Evolutionary conservation across 2,888 invertebrate species (phyloP).

Genomic region (Fragum sueziense): DNA sequence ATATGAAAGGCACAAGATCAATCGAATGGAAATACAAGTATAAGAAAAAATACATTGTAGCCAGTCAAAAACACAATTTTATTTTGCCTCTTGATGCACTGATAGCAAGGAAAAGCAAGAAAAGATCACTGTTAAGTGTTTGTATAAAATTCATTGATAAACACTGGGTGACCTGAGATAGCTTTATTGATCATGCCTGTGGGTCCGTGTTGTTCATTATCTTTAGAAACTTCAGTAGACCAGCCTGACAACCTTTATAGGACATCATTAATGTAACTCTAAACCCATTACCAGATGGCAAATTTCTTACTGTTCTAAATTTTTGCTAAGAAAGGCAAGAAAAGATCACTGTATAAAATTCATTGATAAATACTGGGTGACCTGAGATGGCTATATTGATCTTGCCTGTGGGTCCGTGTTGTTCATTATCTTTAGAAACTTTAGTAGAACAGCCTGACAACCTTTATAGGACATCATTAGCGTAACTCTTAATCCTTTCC

Average conservation of each 20-base stretch:
- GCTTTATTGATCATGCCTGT: constrained; percentile 7
- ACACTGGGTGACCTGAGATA: neutral
- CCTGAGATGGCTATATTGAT: constrained; percentile 5
- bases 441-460: neutral
- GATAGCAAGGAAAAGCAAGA: no score
- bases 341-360: no score
- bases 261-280: constrained; percentile 8
- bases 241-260: constrained; percentile 12
- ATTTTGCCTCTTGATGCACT: no score
- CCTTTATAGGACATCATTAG: constrained; percentile 18
- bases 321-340: no score
- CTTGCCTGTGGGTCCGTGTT: constrained; percentile 2
- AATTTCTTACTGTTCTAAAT: neutral
- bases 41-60: no score
- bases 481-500: neutral
- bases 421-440: constrained; percentile 10
- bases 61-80: no score
- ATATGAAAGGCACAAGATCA: no score
- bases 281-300: neutral
- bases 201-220: constrained; percentile 13
- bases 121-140: no score
- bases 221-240: neutral
- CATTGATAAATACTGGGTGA: neutral
- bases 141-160: neutral
- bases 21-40: no score